Evolutionary conservation across 1,140 invertebrate species (phyloP).

Genomic region (Halictus rubicundus): DNA sequence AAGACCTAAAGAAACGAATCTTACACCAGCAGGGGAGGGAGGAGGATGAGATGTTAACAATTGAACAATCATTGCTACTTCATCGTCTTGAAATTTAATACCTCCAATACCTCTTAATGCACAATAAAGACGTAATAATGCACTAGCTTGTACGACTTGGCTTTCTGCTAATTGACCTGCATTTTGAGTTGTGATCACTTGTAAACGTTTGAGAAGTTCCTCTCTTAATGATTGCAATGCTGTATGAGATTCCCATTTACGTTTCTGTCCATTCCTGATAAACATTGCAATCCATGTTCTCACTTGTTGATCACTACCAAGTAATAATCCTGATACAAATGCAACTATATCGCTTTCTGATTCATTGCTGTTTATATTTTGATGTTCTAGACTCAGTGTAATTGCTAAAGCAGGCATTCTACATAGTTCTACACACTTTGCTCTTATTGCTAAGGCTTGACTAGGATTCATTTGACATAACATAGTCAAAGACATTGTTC

Average conservation of each 20-base stretch:
- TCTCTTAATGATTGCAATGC: slow-evolving; percentile 89
- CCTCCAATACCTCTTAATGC: slow-evolving; percentile 95
- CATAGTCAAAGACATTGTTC: slow-evolving; percentile 87
- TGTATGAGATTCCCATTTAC: slow-evolving; percentile 88
- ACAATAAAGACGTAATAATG: slow-evolving; percentile 92
- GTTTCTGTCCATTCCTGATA: slow-evolving; percentile 94
- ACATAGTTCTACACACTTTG: slow-evolving; percentile 93
- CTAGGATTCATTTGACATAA: slow-evolving; percentile 95
- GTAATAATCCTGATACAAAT: slow-evolving; percentile 93
- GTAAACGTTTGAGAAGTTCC: slow-evolving; percentile 88
- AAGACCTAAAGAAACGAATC: slow-evolving; percentile 95
- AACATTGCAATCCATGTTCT: slow-evolving; percentile 96
- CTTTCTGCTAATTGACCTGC: slow-evolving; percentile 84
- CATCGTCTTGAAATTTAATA: slow-evolving; percentile 96
- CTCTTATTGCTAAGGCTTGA: slow-evolving; percentile 90
- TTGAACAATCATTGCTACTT: slow-evolving; percentile 90
- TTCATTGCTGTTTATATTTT: slow-evolving; percentile 62
- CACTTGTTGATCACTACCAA: slow-evolving; percentile 94
- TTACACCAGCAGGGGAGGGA: slow-evolving; percentile 92
- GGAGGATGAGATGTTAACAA: slow-evolving; percentile 94
- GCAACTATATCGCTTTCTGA: slow-evolving; percentile 84
- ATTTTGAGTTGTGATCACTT: slow-evolving; percentile 82
- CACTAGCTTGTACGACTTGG: slow-evolving; percentile 89
- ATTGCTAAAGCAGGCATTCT: slow-evolving; percentile 94
- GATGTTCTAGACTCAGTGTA: slow-evolving; percentile 86